These are phyloP conservation scores for Agapornis roseicollis DNA, from an alignment of 2,113 vertebrate species.

Conservation along the genomic window DNA sequence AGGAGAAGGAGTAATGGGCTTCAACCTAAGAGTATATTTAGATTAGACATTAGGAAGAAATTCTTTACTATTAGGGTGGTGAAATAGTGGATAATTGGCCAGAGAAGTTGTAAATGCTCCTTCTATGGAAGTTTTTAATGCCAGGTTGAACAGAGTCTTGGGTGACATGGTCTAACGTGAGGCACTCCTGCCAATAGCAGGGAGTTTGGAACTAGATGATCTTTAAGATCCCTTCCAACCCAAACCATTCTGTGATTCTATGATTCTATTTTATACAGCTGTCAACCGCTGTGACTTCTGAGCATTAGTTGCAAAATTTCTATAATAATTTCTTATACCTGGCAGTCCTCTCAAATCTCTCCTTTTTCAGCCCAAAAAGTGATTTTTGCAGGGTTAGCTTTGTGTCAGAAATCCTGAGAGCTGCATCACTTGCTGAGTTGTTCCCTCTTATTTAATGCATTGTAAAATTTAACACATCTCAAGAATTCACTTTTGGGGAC, in stretches of 20 bases:
- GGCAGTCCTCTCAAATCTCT: background rate
- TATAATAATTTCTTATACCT: background rate
- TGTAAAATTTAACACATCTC: background rate
- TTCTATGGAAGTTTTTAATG: background rate
- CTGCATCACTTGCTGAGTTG: background rate
- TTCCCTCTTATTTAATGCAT: background rate
- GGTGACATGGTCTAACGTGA: background rate
- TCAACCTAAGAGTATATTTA: no score
- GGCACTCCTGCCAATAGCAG: background rate
- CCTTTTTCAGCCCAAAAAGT: background rate
- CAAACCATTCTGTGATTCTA: background rate
- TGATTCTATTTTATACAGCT: background rate
- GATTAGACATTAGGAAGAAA: no score
- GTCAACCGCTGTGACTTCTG: background rate
- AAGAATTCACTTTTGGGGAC: background rate
- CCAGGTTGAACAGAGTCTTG: background rate
- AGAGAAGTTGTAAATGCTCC: background rate
- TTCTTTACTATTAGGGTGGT: background rate
- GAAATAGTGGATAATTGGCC: background rate
- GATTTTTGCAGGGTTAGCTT: background rate
- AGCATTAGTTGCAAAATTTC: background rate
- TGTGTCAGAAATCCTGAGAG: background rate
- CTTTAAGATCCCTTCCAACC: background rate
- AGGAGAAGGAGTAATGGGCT: no score
- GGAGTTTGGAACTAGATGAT: background rate